These are phyloP conservation scores for Threskiornis aethiopicus DNA, from an alignment of 2,797 vertebrate species.

Conservation along the genomic window DNA sequence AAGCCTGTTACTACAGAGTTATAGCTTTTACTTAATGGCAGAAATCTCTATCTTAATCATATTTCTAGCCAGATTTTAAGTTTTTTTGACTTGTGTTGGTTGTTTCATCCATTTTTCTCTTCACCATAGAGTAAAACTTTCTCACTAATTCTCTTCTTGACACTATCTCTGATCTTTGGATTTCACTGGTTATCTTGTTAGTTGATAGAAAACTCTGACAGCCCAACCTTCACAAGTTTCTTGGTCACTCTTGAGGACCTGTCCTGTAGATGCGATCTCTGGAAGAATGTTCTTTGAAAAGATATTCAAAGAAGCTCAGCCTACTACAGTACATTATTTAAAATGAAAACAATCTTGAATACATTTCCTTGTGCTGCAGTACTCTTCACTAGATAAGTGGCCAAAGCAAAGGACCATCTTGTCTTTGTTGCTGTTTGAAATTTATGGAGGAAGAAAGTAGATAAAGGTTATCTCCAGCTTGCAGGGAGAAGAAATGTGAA, in stretches of 20 bases:
- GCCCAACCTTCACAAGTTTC: neutral
- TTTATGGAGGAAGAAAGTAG: neutral
- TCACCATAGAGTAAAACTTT: neutral
- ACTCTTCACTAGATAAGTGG: neutral
- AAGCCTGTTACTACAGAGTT: neutral
- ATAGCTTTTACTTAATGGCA: neutral
- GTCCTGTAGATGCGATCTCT: neutral
- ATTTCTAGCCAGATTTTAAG: neutral
- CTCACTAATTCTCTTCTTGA: neutral
- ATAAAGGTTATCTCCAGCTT: neutral
- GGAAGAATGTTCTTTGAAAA: neutral
- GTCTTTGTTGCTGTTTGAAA: neutral
- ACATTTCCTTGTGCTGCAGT: neutral
- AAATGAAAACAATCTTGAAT: neutral
- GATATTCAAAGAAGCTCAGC: neutral
- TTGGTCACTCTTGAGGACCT: neutral
- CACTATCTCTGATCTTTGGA: neutral
- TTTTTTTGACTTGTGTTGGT: fast-evolving
- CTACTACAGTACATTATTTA: neutral
- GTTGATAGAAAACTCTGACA: neutral
- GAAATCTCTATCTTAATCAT: neutral
- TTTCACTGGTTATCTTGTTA: neutral
- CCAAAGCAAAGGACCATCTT: neutral
- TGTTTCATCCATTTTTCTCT: neutral
- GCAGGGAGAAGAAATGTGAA: neutral